These are phyloP conservation scores for Ibycter americanus DNA, from an alignment of 2,797 vertebrate species.

Conservation along the genomic window DNA sequence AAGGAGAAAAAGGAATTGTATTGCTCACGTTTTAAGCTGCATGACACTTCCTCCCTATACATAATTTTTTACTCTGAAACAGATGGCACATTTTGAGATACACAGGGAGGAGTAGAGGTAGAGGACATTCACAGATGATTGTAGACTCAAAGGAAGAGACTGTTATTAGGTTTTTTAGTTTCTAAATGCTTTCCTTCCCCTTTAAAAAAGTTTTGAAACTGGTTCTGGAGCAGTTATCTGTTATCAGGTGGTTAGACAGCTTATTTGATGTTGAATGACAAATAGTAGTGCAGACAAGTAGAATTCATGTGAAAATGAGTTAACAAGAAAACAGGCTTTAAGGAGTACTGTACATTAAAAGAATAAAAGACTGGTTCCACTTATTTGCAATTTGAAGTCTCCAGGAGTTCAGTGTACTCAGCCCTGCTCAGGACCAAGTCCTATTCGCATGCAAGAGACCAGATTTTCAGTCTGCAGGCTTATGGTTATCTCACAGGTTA, in stretches of 20 bases:
- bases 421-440: not conserved
- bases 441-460: not conserved
- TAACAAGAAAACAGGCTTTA: not conserved
- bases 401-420: not conserved
- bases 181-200: not conserved
- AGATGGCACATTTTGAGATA: not conserved
- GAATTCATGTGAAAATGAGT: not conserved
- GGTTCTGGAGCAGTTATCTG: not conserved
- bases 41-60: not conserved
- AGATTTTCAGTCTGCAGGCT: not conserved
- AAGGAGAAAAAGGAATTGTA: not conserved
- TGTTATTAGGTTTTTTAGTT: not conserved
- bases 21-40: not conserved
- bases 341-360: not conserved
- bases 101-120: not conserved
- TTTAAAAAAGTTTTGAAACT: not conserved
- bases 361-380: not conserved
- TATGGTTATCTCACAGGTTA: not conserved
- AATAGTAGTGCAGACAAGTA: not conserved
- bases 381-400: not conserved
- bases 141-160: not conserved
- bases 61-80: not conserved
- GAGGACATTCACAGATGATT: not conserved
- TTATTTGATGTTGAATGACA: not conserved
- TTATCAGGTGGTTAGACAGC: not conserved